A percentile compares a stretch with the other conserved stretches of the same genome.
phyloP scores from a whole-genome alignment of 2,888 invertebrate genomes.

The Eugnorisma glareosa region DNA sequence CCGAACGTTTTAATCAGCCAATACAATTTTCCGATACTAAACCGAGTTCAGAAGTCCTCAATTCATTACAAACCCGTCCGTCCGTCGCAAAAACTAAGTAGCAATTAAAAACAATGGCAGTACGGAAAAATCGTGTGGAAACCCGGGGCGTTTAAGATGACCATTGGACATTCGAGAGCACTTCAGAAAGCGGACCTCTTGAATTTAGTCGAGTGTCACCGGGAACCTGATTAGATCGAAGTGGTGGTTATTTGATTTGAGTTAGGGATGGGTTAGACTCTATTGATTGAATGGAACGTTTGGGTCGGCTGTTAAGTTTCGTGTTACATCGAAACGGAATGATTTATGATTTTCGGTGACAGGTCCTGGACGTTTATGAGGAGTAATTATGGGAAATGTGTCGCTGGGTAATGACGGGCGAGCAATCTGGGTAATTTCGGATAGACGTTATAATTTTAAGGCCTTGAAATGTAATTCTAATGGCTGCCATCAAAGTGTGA shows the following conservation, averaged over 20 bases:
- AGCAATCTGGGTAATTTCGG: not conserved
- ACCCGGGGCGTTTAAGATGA: constrained; percentile 71
- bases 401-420: not conserved
- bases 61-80: constrained; percentile 76
- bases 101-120: constrained; percentile 83
- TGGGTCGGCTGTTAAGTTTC: constrained; percentile 46
- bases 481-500: constrained; percentile 10
- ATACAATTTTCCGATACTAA: constrained; percentile 59
- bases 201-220: constrained; percentile 78
- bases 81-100: constrained; percentile 77
- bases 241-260: constrained; percentile 80
- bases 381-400: constrained; percentile 28
- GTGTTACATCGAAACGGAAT: constrained; percentile 47
- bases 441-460: not conserved
- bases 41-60: constrained; percentile 63
- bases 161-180: constrained; percentile 71
- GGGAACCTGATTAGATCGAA: constrained; percentile 82
- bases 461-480: constrained; percentile 10
- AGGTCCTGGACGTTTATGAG: constrained; percentile 25
- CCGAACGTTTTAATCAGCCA: constrained; percentile 57
- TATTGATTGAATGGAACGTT: constrained; percentile 67
- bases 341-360: constrained; percentile 52
- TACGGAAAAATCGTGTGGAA: constrained; percentile 73
- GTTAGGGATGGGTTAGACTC: constrained; percentile 76
- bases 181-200: constrained; percentile 75